phyloP scores from a whole-genome alignment of 2,888 invertebrate species.

The Tachystola acroxantha region DNA sequence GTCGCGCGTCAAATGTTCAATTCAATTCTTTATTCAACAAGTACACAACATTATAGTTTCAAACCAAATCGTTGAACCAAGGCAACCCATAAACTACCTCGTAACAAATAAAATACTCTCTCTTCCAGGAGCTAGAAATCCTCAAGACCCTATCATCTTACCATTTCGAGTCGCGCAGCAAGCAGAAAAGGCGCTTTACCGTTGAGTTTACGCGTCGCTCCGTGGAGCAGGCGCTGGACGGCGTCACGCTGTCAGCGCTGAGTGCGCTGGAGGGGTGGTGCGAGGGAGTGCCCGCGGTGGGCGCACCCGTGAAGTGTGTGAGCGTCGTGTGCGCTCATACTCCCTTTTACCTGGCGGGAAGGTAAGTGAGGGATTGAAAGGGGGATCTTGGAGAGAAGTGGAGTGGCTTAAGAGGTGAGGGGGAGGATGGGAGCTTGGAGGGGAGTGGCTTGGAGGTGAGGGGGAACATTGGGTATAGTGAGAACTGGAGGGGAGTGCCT shows the following conservation, averaged over 20 bases:
- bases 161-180: slow-evolving; percentile 49
- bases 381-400: too few species aligned
- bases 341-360: slow-evolving; percentile 82
- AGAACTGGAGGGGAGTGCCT: too few species aligned
- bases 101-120: too few species aligned
- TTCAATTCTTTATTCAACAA: too few species aligned
- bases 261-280: slow-evolving; percentile 27
- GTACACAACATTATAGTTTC: too few species aligned
- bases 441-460: too few species aligned
- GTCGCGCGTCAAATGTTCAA: too few species aligned
- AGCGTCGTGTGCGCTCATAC: slow-evolving; percentile 76
- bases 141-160: slow-evolving; percentile 61
- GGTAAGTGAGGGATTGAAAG: slow-evolving; percentile 63
- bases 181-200: slow-evolving; percentile 54
- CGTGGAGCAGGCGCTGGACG: slow-evolving; percentile 76
- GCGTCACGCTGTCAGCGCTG: slow-evolving; percentile 50
- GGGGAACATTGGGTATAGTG: too few species aligned
- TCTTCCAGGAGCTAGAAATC: slow-evolving; percentile 53
- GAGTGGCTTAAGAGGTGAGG: too few species aligned
- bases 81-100: too few species aligned
- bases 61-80: too few species aligned
- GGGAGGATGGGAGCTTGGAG: too few species aligned
- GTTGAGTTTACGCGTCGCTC: slow-evolving; percentile 82
- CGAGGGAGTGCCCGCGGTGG: slow-evolving; percentile 53
- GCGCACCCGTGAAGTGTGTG: slow-evolving; percentile 54